These are phyloP conservation scores for Cladopsammia gracilis DNA, from an alignment of 64 coral and sea anemone genomes.

Conservation along the genomic window DNA sequence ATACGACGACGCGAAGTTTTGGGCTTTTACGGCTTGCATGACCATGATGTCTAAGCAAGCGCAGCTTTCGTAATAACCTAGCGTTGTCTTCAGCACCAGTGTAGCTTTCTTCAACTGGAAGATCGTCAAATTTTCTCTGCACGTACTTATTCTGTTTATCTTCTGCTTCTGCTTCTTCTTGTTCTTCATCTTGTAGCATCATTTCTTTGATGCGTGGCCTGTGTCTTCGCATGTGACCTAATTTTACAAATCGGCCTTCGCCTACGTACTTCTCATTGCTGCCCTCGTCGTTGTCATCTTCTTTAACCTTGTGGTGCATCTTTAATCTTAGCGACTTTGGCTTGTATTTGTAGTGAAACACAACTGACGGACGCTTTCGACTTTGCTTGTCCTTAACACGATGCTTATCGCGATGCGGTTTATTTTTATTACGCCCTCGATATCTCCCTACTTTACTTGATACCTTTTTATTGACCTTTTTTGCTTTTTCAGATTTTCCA, in stretches of 20 bases:
- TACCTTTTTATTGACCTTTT: neutral
- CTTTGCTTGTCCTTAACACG: neutral
- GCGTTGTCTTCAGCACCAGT: neutral
- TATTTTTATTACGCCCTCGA: neutral
- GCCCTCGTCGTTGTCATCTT: neutral
- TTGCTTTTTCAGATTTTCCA: neutral
- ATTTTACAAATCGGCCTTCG: neutral
- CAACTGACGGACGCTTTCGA: neutral
- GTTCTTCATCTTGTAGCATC: neutral
- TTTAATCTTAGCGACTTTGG: neutral
- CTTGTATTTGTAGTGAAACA: neutral
- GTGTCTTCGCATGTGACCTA: neutral
- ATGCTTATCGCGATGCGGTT: neutral
- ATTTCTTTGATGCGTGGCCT: neutral
- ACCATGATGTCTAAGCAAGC: neutral
- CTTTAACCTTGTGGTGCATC: neutral
- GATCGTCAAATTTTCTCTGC: neutral
- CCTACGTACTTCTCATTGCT: neutral
- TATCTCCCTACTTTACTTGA: neutral
- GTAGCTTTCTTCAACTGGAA: neutral
- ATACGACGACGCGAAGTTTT: constrained; percentile 40
- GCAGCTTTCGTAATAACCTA: neutral
- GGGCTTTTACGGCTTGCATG: neutral
- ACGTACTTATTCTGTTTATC: neutral
- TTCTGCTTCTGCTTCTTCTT: neutral